Evolutionary conservation across 2,888 invertebrate genomes (phyloP).

Genomic region (Agriopis aurantiaria): DNA sequence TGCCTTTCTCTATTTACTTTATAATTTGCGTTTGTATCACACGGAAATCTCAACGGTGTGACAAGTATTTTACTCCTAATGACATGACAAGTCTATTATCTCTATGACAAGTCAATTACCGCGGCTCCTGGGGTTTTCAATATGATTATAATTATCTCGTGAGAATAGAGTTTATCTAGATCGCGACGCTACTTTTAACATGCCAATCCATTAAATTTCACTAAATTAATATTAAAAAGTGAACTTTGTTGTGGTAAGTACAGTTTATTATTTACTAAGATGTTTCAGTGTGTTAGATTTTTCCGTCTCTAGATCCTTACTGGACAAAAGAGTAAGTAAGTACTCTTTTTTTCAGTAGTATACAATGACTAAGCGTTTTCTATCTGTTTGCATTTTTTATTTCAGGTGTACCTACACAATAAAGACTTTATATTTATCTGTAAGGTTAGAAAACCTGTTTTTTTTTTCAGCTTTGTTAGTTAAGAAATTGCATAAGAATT

Average conservation of each 20-base stretch:
- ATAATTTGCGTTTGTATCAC: slow-evolving; percentile 26
- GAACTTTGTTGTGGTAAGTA: slow-evolving; percentile 66
- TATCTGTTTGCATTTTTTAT: too few species aligned
- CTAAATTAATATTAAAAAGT: slow-evolving; percentile 71
- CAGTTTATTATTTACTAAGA: slow-evolving; percentile 7
- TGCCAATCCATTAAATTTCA: slow-evolving; percentile 64
- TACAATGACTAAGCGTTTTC: too few species aligned
- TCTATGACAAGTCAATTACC: slow-evolving; percentile 32
- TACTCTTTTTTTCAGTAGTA: too few species aligned
- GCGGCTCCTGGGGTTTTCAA: slow-evolving; percentile 60
- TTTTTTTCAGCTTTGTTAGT: too few species aligned
- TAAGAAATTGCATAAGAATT: too few species aligned
- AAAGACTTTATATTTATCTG: too few species aligned
- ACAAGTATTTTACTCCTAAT: slow-evolving; percentile 31
- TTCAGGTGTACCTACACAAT: too few species aligned
- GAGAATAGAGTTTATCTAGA: slow-evolving; percentile 66
- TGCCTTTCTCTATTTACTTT: slow-evolving; percentile 30
- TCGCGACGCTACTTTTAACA: slow-evolving; percentile 43
- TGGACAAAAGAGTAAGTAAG: too few species aligned
- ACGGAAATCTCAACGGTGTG: slow-evolving; percentile 31
- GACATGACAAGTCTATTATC: slow-evolving; percentile 27
- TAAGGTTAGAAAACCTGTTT: too few species aligned
- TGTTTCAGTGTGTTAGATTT: background rate
- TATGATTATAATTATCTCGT: slow-evolving; percentile 69
- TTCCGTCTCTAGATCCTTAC: too few species aligned